Conservation (phyloP, 2,888 invertebrate genomes). For the Spilarctia lutea region DNA sequence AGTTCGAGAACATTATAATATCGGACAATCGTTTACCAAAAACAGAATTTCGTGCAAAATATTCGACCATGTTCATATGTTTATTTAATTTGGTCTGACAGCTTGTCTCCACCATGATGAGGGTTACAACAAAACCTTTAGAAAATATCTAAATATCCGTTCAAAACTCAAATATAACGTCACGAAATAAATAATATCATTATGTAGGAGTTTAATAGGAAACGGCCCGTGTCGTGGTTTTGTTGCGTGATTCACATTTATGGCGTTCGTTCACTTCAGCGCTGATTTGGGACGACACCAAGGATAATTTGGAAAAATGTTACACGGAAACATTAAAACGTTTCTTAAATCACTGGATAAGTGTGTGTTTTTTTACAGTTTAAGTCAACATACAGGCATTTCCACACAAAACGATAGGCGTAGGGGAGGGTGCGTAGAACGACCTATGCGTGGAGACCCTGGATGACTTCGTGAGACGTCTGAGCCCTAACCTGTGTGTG, state of each 20-base stretch:
- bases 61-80: conserved; percentile 45
- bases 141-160: conserved; percentile 53
- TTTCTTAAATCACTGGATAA: neutral
- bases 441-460: too few relatives aligned
- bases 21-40: conserved; percentile 21
- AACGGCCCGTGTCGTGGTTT: conserved; percentile 20
- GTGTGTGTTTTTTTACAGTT: neutral
- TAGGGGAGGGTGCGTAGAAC: too few relatives aligned
- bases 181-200: conserved; percentile 36
- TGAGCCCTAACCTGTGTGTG: too few relatives aligned
- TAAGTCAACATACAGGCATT: too few relatives aligned
- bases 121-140: conserved; percentile 55
- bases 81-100: conserved; percentile 57
- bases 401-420: too few relatives aligned
- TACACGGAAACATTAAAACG: neutral
- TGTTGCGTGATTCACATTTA: conserved; percentile 23
- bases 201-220: conserved; percentile 41
- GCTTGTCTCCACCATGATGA: conserved; percentile 50
- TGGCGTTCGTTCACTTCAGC: conserved; percentile 11
- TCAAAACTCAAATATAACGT: conserved; percentile 49
- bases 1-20: neutral
- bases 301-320: conserved; percentile 7
- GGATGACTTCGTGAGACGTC: too few relatives aligned
- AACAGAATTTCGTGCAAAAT: conserved; percentile 36
- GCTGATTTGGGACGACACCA: conserved; percentile 15